Evolutionary conservation across 2,888 invertebrate species (phyloP).

Genomic region (Pyrocoelia pectoralis): DNA sequence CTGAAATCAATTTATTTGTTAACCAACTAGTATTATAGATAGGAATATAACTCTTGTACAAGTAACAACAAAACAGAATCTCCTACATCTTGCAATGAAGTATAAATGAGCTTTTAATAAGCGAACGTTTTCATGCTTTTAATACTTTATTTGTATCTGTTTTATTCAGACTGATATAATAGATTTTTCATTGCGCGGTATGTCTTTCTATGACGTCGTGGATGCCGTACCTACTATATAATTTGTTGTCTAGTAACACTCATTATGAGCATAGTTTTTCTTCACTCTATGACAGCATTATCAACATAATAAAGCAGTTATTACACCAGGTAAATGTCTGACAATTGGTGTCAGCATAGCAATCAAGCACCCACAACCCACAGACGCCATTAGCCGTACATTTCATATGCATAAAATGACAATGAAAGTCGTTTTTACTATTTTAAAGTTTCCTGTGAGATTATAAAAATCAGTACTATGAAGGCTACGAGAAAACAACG

Average conservation of each 20-base stretch:
- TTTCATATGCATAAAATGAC: too few relatives aligned
- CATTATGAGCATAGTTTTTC: background rate
- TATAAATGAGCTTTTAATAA: constrained; percentile 39
- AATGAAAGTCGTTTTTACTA: too few relatives aligned
- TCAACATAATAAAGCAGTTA: too few relatives aligned
- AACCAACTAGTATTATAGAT: background rate
- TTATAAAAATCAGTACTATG: too few relatives aligned
- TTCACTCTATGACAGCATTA: background rate
- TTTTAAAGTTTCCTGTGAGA: too few relatives aligned
- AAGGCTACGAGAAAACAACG: too few relatives aligned
- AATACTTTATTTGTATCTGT: constrained; percentile 28
- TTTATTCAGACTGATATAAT: constrained; percentile 37
- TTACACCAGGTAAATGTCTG: too few relatives aligned
- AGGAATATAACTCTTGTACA: background rate
- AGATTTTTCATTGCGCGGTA: constrained; percentile 42
- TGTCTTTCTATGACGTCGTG: constrained; percentile 20
- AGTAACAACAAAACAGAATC: background rate
- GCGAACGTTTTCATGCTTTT: constrained; percentile 28
- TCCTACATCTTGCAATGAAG: constrained; percentile 28
- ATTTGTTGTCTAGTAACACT: constrained; percentile 20
- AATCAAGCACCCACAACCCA: too few relatives aligned
- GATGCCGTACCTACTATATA: constrained; percentile 25
- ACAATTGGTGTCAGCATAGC: too few relatives aligned
- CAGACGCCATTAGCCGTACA: too few relatives aligned
- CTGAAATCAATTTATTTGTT: constrained; percentile 21